Base-by-base conservation (phyloP, 2,888 invertebrate genomes). In the Drosophila kuntzei region DNA sequence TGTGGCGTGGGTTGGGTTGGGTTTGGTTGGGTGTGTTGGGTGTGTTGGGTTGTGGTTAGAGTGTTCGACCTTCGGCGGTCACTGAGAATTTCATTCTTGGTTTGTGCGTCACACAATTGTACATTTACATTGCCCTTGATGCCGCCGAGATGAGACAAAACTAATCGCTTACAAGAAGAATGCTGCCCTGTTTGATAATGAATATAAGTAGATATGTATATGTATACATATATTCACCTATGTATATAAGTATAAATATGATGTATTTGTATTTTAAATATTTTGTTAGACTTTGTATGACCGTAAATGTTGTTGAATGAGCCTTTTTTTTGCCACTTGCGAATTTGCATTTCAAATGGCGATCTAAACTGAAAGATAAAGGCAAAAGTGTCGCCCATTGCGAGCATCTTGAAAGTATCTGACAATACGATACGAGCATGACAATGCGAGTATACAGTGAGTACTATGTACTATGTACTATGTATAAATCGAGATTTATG, bases 311-410 rank as follows among this genome's bases (percentile, higher is more conserved):
- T 50, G 49, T 58, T 36, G 34, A 68, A 65, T 65, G 67, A 63
- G 73, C 36, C 73, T 65, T 54, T 41, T 51, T 27, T 51, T 12
- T 37, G 64, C 59, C 47, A 55, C 39, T 68, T 54, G 44, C 37
- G 34, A 54, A 82, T 83, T 85, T 75, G 82, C 86, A 85, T 83
- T 76, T 70, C 62, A 82, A 82, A 82, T 82, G 67, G 47, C 68
- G 86, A 85, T 80, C 78, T 67, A 61, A 61, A 78, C 71, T 66
- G 79, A 22, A 43, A 69, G 77, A 79, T 81, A 85, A 76, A 53
- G 51, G 77, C 65, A 61, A 53, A 62, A 59, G 67, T 79, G 78
- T 72, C 68, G 57, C 53, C 49, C 69, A 62, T 68, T 49, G 53
- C 41, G 61, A 68, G 62, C 54, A 46, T 43, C 54, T 57, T 43